phyloP scores from a whole-genome alignment of 2,888 invertebrate species.

The Calliphora vomitoria region DNA sequence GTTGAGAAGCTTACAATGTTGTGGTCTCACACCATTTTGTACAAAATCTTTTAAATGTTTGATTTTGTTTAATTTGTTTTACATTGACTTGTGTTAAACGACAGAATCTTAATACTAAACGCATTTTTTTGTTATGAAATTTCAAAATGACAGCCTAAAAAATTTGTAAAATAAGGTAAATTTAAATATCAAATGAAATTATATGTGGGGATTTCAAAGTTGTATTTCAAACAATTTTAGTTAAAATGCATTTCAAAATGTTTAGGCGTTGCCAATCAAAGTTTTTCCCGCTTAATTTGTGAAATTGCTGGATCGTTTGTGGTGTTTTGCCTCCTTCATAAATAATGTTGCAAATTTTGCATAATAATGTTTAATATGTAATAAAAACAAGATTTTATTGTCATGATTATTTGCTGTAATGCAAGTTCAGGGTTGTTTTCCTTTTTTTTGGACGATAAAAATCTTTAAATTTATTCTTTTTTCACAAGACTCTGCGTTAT shows the following conservation, averaged over 20 bases:
- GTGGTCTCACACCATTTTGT: conserved; percentile 40
- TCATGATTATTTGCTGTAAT: neutral
- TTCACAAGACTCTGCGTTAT: conserved; percentile 21
- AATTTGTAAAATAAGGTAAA: neutral
- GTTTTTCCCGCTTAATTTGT: too few relatives aligned
- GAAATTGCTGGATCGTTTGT: neutral
- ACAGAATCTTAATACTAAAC: conserved; percentile 58
- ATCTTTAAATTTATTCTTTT: neutral
- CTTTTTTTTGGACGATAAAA: conserved; percentile 11
- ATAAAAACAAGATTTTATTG: neutral
- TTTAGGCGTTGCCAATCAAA: conserved; percentile 33
- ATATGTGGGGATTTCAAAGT: too few relatives aligned
- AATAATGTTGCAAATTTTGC: neutral
- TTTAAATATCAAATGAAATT: too few relatives aligned
- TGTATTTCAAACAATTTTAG: too few relatives aligned
- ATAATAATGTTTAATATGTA: neutral
- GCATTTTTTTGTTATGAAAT: conserved; percentile 28
- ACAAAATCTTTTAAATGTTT: conserved; percentile 28
- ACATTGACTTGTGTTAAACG: conserved; percentile 55
- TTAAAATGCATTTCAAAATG: too few relatives aligned
- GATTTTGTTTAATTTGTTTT: neutral
- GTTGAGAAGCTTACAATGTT: conserved; percentile 37
- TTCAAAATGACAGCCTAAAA: neutral
- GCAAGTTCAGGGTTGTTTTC: conserved; percentile 39
- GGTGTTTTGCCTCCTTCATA: neutral